These are phyloP conservation scores for Acanthurus leucopareius DNA, from an alignment of 2,797 vertebrate genomes.

Conservation along the genomic window DNA sequence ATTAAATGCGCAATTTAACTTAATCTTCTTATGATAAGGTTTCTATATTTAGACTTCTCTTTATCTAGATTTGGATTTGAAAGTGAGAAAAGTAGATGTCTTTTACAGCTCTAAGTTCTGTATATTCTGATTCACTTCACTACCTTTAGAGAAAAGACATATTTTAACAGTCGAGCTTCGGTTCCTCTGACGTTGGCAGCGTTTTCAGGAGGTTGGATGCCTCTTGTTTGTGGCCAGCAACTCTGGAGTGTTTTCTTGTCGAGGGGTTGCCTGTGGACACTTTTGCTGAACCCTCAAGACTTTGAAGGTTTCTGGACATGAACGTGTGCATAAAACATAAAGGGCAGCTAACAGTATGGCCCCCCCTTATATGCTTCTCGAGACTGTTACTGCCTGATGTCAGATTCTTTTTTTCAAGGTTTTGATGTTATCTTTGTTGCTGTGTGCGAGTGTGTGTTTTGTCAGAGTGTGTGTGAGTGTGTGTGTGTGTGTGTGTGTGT, in stretches of 20 bases:
- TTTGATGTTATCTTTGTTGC: slow-evolving; percentile 49
- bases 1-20: slow-evolving; percentile 62
- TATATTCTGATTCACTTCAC: slow-evolving; percentile 40
- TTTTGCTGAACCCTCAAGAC: slow-evolving; percentile 45
- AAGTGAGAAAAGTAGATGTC: slow-evolving; percentile 26
- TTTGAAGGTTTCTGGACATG: slow-evolving; percentile 60
- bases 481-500: slow-evolving; percentile 8
- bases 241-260: slow-evolving; percentile 14
- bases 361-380: slow-evolving; percentile 52
- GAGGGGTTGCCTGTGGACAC: slow-evolving; percentile 26
- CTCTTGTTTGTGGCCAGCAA: slow-evolving; percentile 26
- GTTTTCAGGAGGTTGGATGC: slow-evolving; percentile 19
- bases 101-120: slow-evolving; percentile 45
- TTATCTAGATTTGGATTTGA: slow-evolving; percentile 56
- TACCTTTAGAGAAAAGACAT: slow-evolving; percentile 27
- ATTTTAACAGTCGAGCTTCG: slow-evolving; percentile 10
- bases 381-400: slow-evolving; percentile 80
- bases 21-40: slow-evolving; percentile 55
- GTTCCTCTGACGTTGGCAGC: background rate
- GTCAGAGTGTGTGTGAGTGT: slow-evolving; percentile 43
- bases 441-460: slow-evolving; percentile 17
- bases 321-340: slow-evolving; percentile 54
- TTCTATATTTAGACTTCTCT: slow-evolving; percentile 59
- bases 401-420: slow-evolving; percentile 59
- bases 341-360: slow-evolving; percentile 76